These are phyloP conservation scores for Taurulus bubalis DNA, from an alignment of 2,113 vertebrate species.

Conservation along the genomic window DNA sequence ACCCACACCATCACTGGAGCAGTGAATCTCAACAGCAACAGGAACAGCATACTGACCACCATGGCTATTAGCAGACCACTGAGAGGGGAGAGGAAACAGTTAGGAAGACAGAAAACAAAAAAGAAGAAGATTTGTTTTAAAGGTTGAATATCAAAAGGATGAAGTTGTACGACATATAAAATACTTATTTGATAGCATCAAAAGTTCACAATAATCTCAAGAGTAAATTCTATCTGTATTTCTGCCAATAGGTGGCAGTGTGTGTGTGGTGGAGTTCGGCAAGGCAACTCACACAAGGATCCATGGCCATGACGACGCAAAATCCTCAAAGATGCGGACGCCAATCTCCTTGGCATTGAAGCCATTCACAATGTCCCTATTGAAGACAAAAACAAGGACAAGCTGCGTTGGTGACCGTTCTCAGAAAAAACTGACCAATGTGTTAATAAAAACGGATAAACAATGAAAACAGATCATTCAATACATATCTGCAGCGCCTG, in stretches of 20 bases:
- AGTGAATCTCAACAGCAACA: slow-evolving; percentile 87
- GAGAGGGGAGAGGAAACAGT: neutral
- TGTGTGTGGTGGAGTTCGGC: neutral
- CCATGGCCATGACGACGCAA: slow-evolving; percentile 91
- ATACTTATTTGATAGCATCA: neutral
- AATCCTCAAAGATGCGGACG: slow-evolving; percentile 90
- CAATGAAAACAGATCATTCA: neutral
- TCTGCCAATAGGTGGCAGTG: slow-evolving; percentile 44
- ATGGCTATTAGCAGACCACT: slow-evolving; percentile 88
- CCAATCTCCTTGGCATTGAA: slow-evolving; percentile 85
- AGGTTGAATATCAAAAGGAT: neutral
- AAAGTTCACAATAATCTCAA: neutral
- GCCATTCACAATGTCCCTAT: slow-evolving; percentile 67
- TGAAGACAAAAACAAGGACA: slow-evolving; percentile 17
- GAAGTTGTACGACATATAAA: neutral
- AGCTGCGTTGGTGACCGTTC: neutral
- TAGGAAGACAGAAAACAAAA: neutral
- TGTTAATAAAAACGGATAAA: neutral
- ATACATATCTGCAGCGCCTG: neutral
- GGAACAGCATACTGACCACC: slow-evolving; percentile 88
- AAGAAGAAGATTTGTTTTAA: neutral
- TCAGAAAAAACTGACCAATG: neutral
- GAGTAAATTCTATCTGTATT: neutral
- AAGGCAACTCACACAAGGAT: slow-evolving; percentile 89
- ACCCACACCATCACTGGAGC: slow-evolving; percentile 88